Evolutionary conservation across 2,113 vertebrate species (phyloP), one percentile per base, ranked within the genome.

Genomic region (Chauna torquata): DNA sequence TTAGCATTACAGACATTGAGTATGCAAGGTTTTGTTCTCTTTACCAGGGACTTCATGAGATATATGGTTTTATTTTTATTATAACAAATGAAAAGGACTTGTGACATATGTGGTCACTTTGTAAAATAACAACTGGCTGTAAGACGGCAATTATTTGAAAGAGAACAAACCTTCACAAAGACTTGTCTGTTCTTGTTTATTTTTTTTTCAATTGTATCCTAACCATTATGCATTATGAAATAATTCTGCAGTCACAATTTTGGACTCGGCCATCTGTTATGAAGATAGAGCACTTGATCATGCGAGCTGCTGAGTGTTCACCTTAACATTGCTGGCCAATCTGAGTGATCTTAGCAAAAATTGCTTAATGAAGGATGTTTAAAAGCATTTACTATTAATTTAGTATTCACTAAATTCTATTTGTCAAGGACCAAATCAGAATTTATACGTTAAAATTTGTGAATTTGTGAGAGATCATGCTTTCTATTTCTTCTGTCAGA

Each of bases 61-160:
- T 28, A n/a, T 23, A 32, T 6, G 3, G 4, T 22, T 90, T 95
- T 95, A 91, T 80, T 93, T 84, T 95, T 59, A 85, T 64, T 90
- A 72, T 28, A 68, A 87, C 11, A 88, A 52, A 32, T 14, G 79
- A 80, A 94, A 54, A 1, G 17, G 66, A 2, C 23, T 57, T 87
- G 22, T 69, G 30, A 61, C 34, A 61, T 50, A 65, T 15, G 40
- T 10, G 8, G 16, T 85, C 44, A 84, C 38, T 89, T 91, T 76
- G 61, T 8, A 28, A 85, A 96, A 91, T 40, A 75, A 18, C 6
- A 32, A 28, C 45, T 68, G 5, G 22, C 25, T 84, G 11, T 42
- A 78, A 93, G 55, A 57, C 22, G 75, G 27, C 13, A 94, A 52
- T 77, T 90, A 82, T 89, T 92, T 91, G 28, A 75, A 93, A 92